These are phyloP conservation scores for Platycnemis pennipes DNA, from an alignment of 2,888 invertebrate genomes.

Conservation along the genomic window DNA sequence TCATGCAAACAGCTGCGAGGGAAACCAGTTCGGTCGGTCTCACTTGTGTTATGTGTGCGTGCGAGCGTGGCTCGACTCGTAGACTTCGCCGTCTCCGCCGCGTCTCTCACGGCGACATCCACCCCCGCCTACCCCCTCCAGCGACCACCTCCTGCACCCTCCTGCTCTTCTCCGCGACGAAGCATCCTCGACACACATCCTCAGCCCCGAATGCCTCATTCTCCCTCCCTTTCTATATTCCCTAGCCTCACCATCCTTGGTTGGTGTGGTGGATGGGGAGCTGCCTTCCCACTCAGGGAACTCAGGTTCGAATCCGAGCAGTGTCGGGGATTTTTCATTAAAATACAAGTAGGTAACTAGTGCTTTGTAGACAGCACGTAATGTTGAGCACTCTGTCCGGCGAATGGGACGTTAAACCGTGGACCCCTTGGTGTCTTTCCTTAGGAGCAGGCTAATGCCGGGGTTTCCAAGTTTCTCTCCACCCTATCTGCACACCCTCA, in stretches of 20 bases:
- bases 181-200: neutral
- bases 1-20: slow-evolving; percentile 1
- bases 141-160: neutral
- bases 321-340: too few relatives aligned
- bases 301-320: too few relatives aligned
- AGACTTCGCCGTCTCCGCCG: neutral
- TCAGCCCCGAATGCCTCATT: neutral
- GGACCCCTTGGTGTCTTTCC: too few relatives aligned
- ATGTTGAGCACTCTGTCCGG: too few relatives aligned
- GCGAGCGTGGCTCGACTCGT: neutral
- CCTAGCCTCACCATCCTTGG: neutral
- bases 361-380: too few relatives aligned
- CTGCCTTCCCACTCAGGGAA: too few relatives aligned
- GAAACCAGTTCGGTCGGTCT: slow-evolving; percentile 8
- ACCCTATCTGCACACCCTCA: too few relatives aligned
- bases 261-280: too few relatives aligned
- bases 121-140: neutral
- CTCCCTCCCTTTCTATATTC: neutral
- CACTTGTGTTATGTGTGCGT: neutral
- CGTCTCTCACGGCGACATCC: slow-evolving; percentile 6
- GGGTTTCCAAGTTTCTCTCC: too few relatives aligned
- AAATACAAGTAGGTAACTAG: too few relatives aligned
- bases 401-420: too few relatives aligned
- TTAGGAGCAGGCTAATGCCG: too few relatives aligned
- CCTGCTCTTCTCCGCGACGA: neutral